A percentile compares a stretch with the other conserved stretches of the same genome.
These are phyloP conservation scores for Andrena praecox DNA, from an alignment of 2,888 invertebrate species.

Conservation along the genomic window DNA sequence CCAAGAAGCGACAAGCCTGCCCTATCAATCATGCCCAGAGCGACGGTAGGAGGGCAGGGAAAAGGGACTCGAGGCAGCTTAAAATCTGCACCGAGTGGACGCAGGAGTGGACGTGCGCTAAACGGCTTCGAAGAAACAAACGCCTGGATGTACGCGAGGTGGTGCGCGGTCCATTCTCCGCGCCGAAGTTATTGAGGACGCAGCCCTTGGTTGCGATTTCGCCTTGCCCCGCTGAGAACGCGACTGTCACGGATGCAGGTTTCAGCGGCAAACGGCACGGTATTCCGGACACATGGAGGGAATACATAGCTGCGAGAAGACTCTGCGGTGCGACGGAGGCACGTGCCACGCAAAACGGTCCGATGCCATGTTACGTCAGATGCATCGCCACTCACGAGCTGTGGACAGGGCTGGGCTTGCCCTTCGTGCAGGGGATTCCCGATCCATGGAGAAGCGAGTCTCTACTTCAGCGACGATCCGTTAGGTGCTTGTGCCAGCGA, in stretches of 20 bases:
- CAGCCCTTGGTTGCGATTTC: conserved; percentile 23
- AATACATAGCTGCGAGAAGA: conserved; percentile 57
- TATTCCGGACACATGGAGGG: conserved; percentile 68
- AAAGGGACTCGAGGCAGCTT: not conserved
- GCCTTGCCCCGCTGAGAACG: not conserved
- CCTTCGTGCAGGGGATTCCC: conserved; percentile 67
- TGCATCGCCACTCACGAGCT: conserved; percentile 54
- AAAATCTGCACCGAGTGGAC: conserved; percentile 40
- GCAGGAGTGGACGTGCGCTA: conserved; percentile 47
- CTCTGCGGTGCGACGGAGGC: conserved; percentile 30
- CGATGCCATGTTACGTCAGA: conserved; percentile 49
- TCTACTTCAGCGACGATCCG: not conserved
- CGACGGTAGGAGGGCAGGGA: not conserved
- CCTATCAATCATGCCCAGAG: not conserved
- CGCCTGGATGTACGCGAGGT: conserved; percentile 35
- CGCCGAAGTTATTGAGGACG: conserved; percentile 47
- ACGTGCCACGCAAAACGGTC: conserved; percentile 22
- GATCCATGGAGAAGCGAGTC: conserved; percentile 60
- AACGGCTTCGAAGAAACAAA: not conserved
- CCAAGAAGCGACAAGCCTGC: not conserved
- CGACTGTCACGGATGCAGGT: not conserved
- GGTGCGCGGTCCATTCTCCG: conserved; percentile 57
- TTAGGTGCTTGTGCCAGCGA: not conserved
- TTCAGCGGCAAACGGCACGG: conserved; percentile 36
- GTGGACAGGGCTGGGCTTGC: conserved; percentile 63